Percentiles rank a stretch among this genome's conserved stretches.
Evolutionary conservation across 2,888 invertebrate species (phyloP).

Genomic region (Chrysolina oricalcia): DNA sequence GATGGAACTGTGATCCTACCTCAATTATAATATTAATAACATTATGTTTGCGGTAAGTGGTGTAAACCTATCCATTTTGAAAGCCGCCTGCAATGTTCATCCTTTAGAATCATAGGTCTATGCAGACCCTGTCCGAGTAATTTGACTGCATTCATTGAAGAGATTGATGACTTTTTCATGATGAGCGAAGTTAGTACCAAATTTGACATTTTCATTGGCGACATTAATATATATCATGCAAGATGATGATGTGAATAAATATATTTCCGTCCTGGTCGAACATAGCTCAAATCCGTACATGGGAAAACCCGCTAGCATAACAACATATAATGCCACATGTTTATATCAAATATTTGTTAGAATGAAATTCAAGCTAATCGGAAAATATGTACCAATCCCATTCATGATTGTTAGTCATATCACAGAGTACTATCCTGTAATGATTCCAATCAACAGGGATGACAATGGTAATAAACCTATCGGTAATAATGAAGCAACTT

Average conservation of each 20-base stretch:
- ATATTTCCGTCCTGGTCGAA: slow-evolving; percentile 11
- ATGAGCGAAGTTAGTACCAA: neutral
- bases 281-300: slow-evolving; percentile 4
- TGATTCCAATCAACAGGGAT: no score
- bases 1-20: neutral
- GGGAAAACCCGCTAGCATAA: no score
- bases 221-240: slow-evolving; percentile 23
- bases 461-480: no score
- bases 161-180: neutral
- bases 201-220: neutral
- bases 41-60: slow-evolving; percentile 10
- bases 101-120: no score
- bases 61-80: slow-evolving; percentile 10
- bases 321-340: slow-evolving; percentile 16
- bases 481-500: no score
- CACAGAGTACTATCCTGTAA: no score
- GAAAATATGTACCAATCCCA: neutral
- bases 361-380: slow-evolving; percentile 17
- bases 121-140: neutral
- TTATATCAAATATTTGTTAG: slow-evolving; percentile 9
- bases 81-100: no score
- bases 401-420: neutral
- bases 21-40: slow-evolving; percentile 8
- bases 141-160: neutral
- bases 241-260: slow-evolving; percentile 4